Conservation (phyloP, 2,888 invertebrate species). For the Crocallis elinguaria region DNA sequence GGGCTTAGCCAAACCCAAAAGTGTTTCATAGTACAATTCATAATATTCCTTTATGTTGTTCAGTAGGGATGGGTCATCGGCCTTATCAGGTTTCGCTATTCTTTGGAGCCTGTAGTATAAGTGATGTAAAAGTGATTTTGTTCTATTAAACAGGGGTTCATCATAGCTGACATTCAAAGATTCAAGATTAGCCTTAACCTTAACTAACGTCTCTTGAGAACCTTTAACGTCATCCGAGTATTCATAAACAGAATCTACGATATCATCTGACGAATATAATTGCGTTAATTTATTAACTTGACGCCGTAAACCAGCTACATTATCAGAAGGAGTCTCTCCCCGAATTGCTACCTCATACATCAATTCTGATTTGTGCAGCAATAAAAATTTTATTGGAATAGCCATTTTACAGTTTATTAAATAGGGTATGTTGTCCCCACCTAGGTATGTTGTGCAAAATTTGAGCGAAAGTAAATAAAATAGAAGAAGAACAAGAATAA, state of each 20-base stretch:
- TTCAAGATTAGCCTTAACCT: background rate
- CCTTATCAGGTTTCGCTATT: too few species aligned
- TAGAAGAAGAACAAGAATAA: too few species aligned
- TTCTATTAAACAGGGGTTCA: too few species aligned
- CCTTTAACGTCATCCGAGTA: background rate
- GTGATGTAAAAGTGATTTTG: too few species aligned
- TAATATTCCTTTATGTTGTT: too few species aligned
- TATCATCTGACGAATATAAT: background rate
- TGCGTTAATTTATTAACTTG: background rate
- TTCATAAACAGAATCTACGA: conserved; percentile 1
- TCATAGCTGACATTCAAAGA: too few species aligned
- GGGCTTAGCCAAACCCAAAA: too few species aligned
- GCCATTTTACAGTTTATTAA: too few species aligned
- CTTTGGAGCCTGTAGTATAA: too few species aligned
- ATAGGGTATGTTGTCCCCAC: background rate
- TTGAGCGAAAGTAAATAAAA: too few species aligned
- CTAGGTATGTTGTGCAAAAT: background rate
- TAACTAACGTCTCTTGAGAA: background rate
- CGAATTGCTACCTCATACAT: background rate
- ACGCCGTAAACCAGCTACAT: background rate
- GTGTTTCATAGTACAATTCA: too few species aligned
- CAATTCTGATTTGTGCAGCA: background rate
- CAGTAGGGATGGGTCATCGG: too few species aligned
- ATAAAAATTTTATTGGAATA: background rate
- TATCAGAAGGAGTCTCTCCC: background rate